phyloP scores from a whole-genome alignment of 2,888 invertebrate species.

The Latrodectus hesperus region DNA sequence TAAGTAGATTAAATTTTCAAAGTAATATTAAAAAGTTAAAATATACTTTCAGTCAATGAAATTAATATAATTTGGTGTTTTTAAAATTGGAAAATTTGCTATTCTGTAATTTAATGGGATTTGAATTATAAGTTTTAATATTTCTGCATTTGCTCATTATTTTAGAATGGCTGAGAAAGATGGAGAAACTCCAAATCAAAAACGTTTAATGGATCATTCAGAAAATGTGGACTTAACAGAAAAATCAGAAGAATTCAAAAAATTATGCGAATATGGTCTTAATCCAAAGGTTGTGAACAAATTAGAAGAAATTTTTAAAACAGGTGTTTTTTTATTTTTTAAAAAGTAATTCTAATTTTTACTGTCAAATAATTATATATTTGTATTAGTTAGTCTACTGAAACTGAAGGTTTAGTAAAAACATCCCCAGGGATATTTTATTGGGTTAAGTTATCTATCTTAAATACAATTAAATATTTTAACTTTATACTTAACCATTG shows the following conservation, averaged over 20 bases:
- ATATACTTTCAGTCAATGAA: too few relatives aligned
- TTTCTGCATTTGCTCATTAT: slow-evolving; percentile 7
- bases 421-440: too few relatives aligned
- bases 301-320: slow-evolving; percentile 97
- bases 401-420: too few relatives aligned
- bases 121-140: background rate
- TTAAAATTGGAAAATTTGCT: background rate
- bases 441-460: too few relatives aligned
- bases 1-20: too few relatives aligned
- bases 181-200: slow-evolving; percentile 72
- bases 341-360: background rate
- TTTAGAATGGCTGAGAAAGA: slow-evolving; percentile 71
- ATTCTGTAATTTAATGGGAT: background rate
- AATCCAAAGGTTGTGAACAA: slow-evolving; percentile 95
- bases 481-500: too few relatives aligned
- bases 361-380: too few relatives aligned
- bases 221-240: slow-evolving; percentile 78
- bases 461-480: too few relatives aligned
- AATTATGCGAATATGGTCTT: slow-evolving; percentile 95
- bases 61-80: too few relatives aligned
- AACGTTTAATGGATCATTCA: slow-evolving; percentile 70
- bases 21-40: too few relatives aligned
- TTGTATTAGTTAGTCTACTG: too few relatives aligned
- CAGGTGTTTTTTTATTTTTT: slow-evolving; percentile 79
- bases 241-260: slow-evolving; percentile 89